Conservation (phyloP, 1,140 invertebrate species). For the Caenorhabditis latens region DNA sequence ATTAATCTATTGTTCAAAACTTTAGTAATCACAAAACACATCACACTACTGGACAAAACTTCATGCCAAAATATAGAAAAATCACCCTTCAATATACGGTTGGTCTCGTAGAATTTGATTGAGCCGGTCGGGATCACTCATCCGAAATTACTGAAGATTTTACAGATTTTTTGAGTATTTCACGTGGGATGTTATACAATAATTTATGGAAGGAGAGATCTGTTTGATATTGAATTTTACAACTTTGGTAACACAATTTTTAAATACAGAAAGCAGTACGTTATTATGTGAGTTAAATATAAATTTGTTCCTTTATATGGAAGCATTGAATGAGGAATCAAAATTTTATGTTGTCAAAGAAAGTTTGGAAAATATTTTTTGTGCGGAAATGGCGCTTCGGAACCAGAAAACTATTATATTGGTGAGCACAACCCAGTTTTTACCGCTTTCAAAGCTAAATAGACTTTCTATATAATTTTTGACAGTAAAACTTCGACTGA, state of each 20-base stretch:
- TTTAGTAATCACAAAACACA: not conserved
- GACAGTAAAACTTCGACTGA: too few relatives aligned
- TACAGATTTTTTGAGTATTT: not conserved
- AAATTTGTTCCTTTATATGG: too few relatives aligned
- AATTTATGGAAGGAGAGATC: not conserved
- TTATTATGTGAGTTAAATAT: too few relatives aligned
- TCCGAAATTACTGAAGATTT: conserved; percentile 8
- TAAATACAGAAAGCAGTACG: too few relatives aligned
- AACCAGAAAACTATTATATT: not conserved
- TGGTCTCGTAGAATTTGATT: conserved; percentile 34
- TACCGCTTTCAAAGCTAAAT: too few relatives aligned
- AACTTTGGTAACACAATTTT: too few relatives aligned
- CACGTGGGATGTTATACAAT: not conserved
- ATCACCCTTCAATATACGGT: conserved; percentile 38
- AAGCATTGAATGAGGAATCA: too few relatives aligned
- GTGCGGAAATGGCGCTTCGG: not conserved
- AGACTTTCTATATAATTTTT: too few relatives aligned
- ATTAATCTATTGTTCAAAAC: not conserved
- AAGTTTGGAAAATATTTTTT: not conserved
- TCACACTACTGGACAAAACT: not conserved
- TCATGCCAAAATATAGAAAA: conserved; percentile 21
- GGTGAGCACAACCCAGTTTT: too few relatives aligned
- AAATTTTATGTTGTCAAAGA: too few relatives aligned
- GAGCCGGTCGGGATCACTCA: conserved; percentile 35
- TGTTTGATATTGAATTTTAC: too few relatives aligned